Percentiles rank a stretch among this genome's conserved stretches.
Evolutionary conservation across 2,113 vertebrate species (phyloP).

Genomic region (Erpornis zantholeuca): DNA sequence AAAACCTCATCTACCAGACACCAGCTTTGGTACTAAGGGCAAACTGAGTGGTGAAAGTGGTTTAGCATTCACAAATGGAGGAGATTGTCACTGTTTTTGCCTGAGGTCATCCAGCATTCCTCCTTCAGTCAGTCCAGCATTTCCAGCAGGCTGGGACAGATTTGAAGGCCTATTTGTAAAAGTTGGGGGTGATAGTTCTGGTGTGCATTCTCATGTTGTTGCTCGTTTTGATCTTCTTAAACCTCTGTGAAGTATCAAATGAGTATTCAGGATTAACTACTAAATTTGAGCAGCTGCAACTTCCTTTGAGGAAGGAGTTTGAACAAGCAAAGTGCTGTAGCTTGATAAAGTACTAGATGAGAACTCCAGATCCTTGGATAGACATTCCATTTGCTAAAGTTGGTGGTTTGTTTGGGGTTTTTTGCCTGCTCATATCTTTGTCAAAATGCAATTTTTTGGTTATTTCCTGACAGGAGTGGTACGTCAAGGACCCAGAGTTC

Average conservation of each 20-base stretch:
- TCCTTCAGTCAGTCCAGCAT: not conserved
- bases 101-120: not conserved
- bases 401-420: not conserved
- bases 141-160: not conserved
- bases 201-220: not conserved
- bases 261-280: not conserved
- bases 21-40: not conserved
- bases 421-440: not conserved
- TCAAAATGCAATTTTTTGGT: not conserved
- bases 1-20: not conserved
- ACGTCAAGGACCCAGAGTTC: constrained; percentile 77
- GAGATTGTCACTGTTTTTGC: not conserved
- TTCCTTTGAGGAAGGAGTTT: not conserved
- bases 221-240: not conserved
- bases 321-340: not conserved
- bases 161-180: not conserved
- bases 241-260: not conserved
- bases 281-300: not conserved
- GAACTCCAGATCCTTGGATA: not conserved
- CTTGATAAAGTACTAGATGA: not conserved
- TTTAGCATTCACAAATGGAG: not conserved
- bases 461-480: constrained; percentile 74
- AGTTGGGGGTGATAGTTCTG: not conserved
- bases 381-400: not conserved
- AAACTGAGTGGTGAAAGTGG: not conserved